Evolutionary conservation across 2,113 vertebrate species (phyloP).

Genomic region (Cebus imitator): DNA sequence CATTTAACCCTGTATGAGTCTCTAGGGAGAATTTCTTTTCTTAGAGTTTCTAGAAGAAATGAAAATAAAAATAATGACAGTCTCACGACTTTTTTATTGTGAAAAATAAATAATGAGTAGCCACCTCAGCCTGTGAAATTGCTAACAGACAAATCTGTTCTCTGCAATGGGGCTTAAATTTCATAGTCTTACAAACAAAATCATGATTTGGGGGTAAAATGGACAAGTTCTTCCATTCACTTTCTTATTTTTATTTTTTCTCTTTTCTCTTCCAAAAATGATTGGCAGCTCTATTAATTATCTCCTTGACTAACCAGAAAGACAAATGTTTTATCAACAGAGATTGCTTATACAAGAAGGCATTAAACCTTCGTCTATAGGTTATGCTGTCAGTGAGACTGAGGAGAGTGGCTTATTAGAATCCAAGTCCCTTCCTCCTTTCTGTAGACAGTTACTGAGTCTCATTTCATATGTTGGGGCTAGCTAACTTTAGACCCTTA

Average conservation of each 20-base stretch:
- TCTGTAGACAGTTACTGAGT: background rate
- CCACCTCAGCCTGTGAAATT: background rate
- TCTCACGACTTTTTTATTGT: background rate
- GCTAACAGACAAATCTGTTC: background rate
- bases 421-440: background rate
- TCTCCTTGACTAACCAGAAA: background rate
- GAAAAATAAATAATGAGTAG: background rate
- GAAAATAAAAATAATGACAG: conserved; percentile 4
- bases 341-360: conserved; percentile 7
- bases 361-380: background rate
- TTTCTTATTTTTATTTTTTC: background rate
- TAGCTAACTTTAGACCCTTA: background rate
- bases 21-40: background rate
- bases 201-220: background rate
- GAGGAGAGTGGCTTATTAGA: background rate
- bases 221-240: background rate
- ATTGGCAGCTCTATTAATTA: conserved; percentile 12
- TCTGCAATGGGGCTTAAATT: background rate
- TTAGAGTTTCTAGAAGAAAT: background rate
- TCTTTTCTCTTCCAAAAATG: background rate
- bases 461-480: background rate
- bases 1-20: background rate
- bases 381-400: background rate
- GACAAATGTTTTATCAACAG: background rate
- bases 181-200: background rate